Percentiles rank a stretch among this genome's conserved stretches.
These are phyloP conservation scores for Venustaconcha ellipsiformis DNA, from an alignment of 1,140 invertebrate genomes.

Conservation along the genomic window DNA sequence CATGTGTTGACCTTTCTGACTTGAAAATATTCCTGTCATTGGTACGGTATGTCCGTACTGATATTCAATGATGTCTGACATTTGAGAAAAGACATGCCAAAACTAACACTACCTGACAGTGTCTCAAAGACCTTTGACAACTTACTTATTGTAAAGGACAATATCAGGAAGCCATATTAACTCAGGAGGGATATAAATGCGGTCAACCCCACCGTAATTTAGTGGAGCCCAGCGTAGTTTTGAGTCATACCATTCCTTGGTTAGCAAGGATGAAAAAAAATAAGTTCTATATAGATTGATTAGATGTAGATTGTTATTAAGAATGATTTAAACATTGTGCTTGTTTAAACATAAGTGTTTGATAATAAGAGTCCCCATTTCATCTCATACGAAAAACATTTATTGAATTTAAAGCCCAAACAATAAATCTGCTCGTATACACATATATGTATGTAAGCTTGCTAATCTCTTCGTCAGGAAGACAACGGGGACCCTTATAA, in stretches of 20 bases:
- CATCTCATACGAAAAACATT: too few species aligned
- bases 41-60: background rate
- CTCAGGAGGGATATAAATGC: conserved; percentile 65
- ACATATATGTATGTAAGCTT: too few species aligned
- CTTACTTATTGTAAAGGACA: conserved; percentile 98
- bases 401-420: too few species aligned
- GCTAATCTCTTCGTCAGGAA: too few species aligned
- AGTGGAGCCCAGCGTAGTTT: conserved; percentile 63
- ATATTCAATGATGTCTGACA: conserved; percentile 1
- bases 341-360: too few species aligned
- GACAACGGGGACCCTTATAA: too few species aligned
- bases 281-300: background rate
- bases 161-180: conserved; percentile 83
- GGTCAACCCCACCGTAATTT: conserved; percentile 65
- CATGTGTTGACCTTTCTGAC: background rate
- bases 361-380: too few species aligned
- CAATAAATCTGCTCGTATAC: too few species aligned
- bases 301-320: too few species aligned
- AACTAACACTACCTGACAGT: background rate
- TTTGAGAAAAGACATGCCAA: background rate
- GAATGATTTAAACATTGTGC: too few species aligned
- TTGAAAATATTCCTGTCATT: background rate
- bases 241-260: conserved; percentile 66
- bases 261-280: conserved; percentile 11
- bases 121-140: conserved; percentile 8